Conservation (phyloP, 1,140 invertebrate genomes). For the Drosophila santomea region DNA sequence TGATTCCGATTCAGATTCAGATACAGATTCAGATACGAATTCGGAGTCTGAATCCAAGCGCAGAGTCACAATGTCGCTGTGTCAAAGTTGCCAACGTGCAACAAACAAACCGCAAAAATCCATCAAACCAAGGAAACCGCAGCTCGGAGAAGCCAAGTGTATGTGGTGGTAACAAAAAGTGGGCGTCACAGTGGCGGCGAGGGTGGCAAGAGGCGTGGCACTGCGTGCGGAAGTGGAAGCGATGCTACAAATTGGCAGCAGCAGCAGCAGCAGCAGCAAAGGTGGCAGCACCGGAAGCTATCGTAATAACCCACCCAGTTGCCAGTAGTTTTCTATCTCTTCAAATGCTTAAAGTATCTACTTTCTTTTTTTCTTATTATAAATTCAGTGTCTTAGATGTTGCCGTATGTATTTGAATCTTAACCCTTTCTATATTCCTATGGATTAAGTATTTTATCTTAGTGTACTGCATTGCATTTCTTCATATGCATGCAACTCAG, state of each 20-base stretch:
- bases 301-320: background rate
- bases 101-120: slow-evolving; percentile 61
- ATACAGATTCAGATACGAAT: background rate
- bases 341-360: background rate
- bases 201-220: background rate
- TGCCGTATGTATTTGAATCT: no score
- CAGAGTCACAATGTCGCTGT: slow-evolving; percentile 25
- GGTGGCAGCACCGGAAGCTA: background rate
- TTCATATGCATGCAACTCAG: background rate
- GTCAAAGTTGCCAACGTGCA: slow-evolving; percentile 36
- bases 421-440: background rate
- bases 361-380: background rate
- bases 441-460: no score
- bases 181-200: slow-evolving; percentile 1
- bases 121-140: slow-evolving; percentile 55
- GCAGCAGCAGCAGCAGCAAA: background rate
- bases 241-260: background rate
- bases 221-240: background rate
- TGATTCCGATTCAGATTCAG: background rate
- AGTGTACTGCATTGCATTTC: background rate
- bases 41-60: slow-evolving; percentile 1
- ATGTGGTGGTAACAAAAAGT: slow-evolving; percentile 6
- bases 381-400: background rate
- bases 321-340: no score
- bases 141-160: slow-evolving; percentile 34